Percentiles rank a stretch among this genome's conserved stretches.
Conservation (phyloP, 1,140 invertebrate genomes). For the Chrysomallon squamiferum region DNA sequence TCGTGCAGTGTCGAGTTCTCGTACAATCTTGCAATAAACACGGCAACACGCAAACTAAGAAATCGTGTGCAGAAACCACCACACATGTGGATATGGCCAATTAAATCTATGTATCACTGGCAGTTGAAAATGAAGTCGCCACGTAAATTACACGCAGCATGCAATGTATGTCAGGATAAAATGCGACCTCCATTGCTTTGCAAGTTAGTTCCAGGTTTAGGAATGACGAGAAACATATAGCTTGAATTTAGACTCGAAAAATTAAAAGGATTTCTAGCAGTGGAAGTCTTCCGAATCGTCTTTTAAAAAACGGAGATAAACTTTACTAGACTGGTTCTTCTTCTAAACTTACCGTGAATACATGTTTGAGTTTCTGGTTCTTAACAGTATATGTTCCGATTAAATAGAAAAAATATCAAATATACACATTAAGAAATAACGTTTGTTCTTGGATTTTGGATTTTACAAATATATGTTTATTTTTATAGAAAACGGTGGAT, state of each 20-base stretch:
- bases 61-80: not conserved
- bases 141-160: slow-evolving; percentile 5
- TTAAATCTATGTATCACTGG: slow-evolving; percentile 6
- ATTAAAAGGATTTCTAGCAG: not conserved
- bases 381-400: no score
- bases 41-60: not conserved
- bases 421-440: no score
- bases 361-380: no score
- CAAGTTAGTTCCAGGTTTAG: not conserved
- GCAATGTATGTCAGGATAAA: slow-evolving; percentile 6
- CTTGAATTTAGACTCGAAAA: not conserved
- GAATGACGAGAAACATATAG: not conserved
- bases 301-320: not conserved
- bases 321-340: not conserved
- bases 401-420: no score
- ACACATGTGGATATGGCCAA: slow-evolving; percentile 6
- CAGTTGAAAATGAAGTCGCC: slow-evolving; percentile 4
- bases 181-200: not conserved
- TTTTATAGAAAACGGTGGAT: no score
- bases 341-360: not conserved
- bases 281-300: not conserved
- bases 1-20: slow-evolving; percentile 4
- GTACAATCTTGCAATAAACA: slow-evolving; percentile 1
- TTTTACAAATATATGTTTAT: no score
- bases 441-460: no score